Percentiles rank a stretch among this genome's conserved stretches.
phyloP scores from a whole-genome alignment of 1,140 invertebrate genomes.

The Argopecten irradians region DNA sequence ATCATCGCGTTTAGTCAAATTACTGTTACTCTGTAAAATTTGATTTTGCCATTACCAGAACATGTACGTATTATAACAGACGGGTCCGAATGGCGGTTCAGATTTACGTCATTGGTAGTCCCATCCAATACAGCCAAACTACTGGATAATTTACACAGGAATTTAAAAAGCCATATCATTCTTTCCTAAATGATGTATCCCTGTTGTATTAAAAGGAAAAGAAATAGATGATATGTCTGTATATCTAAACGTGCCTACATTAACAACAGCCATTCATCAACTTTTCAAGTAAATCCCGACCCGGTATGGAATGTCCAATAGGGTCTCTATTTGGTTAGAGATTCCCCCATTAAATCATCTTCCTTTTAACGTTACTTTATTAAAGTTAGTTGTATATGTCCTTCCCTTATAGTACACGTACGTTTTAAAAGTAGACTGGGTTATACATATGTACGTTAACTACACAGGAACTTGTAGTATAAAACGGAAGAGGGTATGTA shows the following conservation, averaged over 20 bases:
- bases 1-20: too few species aligned
- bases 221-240: background rate
- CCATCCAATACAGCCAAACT: too few species aligned
- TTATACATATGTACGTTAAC: too few species aligned
- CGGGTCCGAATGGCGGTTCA: too few species aligned
- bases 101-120: too few species aligned
- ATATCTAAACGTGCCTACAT: background rate
- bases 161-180: background rate
- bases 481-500: too few species aligned
- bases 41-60: too few species aligned
- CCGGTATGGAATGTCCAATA: background rate
- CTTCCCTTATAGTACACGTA: too few species aligned
- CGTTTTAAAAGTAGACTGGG: too few species aligned
- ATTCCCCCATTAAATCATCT: background rate
- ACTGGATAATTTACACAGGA: background rate
- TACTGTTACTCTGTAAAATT: too few species aligned
- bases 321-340: background rate
- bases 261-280: background rate
- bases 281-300: background rate
- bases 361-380: background rate
- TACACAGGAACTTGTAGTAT: too few species aligned
- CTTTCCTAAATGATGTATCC: background rate
- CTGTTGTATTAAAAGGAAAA: background rate
- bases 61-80: too few species aligned
- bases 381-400: background rate